Base-by-base conservation (phyloP, 2,113 vertebrate genomes). In the Elachura formosa region DNA sequence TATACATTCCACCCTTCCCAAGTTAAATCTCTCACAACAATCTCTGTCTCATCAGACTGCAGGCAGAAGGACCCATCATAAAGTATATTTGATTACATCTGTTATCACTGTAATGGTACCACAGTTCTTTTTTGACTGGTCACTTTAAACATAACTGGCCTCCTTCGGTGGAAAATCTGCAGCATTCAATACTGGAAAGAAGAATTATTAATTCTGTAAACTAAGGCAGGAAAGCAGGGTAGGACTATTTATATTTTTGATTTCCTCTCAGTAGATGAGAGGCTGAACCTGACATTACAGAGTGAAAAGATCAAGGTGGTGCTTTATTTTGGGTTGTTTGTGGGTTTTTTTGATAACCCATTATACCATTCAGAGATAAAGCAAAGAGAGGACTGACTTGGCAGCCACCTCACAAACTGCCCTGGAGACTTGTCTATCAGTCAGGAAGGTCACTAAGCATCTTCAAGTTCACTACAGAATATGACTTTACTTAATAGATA, bases 251-350 rank as follows among this genome's bases (percentile, higher is more conserved):
- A 76, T 86, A 89, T 49, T 22, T 92, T 36, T 77, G 41, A 75
- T 93, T 96, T 95, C 64, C 86, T 89, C 68, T 87, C 29, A 84
- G 78, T 41, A 85, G 56, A n/a, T 55, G n/a, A 80, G 76, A 87
- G 38, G 36, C 34, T 87, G 86, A 94, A 85, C 69, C 2, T 66
- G 77, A 77, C 56, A 51, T 83, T 89, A 82, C 15, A 41, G 72
- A 51, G 13, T 51, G 71, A 91, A 87, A 95, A 87, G 36, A 85
- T 81, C 64, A 85, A 87, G 84, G 31, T 71, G 12, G 31, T 69
- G 10, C 4, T 29, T 71, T 14, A 41, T 67, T 56, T 78, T 13
- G 28, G 13, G 34, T 45, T 71, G 38, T 25, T 43, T 23, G 6
- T 0, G 17, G 20, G 1, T 5, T 17, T 40, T 14, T 79, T 68